These are phyloP conservation scores for Pheosia gnoma DNA, from an alignment of 2,888 invertebrate genomes.

Conservation along the genomic window DNA sequence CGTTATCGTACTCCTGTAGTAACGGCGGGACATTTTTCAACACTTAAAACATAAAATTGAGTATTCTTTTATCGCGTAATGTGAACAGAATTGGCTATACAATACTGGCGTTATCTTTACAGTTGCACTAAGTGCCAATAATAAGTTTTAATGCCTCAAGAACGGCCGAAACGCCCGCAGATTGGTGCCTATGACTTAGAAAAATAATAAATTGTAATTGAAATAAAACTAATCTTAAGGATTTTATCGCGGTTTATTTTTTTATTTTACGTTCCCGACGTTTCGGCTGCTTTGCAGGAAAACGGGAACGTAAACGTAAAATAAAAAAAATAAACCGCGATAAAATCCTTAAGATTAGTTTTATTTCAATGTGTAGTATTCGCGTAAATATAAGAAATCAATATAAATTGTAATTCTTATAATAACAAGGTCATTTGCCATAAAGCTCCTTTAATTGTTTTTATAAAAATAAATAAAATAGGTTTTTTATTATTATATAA, in stretches of 20 bases:
- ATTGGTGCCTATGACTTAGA: constrained; percentile 61
- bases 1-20: constrained; percentile 63
- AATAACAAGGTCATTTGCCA: neutral
- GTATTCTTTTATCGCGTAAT: constrained; percentile 70
- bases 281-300: too few relatives aligned
- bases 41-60: constrained; percentile 74
- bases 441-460: neutral
- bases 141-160: constrained; percentile 69
- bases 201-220: constrained; percentile 40
- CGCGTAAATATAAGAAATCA: too few relatives aligned
- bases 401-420: constrained; percentile 14
- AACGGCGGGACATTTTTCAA: constrained; percentile 67
- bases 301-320: too few relatives aligned
- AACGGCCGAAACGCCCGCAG: constrained; percentile 57
- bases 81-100: constrained; percentile 72
- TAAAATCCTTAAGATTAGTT: too few relatives aligned
- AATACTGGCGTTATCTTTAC: constrained; percentile 77
- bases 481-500: neutral
- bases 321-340: too few relatives aligned
- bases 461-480: too few relatives aligned
- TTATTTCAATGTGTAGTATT: too few relatives aligned
- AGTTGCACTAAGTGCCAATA: constrained; percentile 74
- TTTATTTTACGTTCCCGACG: too few relatives aligned
- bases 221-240: too few relatives aligned
- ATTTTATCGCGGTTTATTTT: too few relatives aligned